A percentile compares a stretch with the other conserved stretches of the same genome.
Conservation (phyloP, 92 coral and sea anemone species). For the Actinernus sp. region DNA sequence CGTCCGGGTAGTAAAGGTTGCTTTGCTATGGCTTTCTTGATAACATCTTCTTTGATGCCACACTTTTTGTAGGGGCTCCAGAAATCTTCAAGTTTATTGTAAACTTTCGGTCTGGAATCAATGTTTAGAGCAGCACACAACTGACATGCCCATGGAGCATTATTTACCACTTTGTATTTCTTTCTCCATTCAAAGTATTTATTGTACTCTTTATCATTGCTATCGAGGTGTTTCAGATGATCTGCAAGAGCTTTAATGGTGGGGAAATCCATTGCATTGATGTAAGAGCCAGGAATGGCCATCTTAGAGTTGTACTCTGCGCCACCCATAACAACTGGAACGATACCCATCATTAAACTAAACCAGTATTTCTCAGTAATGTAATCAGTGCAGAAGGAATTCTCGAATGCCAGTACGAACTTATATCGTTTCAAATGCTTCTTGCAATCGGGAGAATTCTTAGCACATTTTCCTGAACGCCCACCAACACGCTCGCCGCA, state of each 20-base stretch:
- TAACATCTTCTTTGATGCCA: constrained; percentile 24
- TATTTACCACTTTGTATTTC: constrained; percentile 20
- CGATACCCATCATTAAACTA: constrained; percentile 25
- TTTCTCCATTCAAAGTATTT: constrained; percentile 65
- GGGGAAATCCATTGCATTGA: constrained; percentile 50
- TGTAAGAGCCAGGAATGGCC: constrained; percentile 69
- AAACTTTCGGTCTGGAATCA: constrained; percentile 16
- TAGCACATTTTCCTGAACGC: not conserved
- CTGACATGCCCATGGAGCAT: constrained; percentile 36
- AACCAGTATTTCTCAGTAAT: constrained; percentile 74
- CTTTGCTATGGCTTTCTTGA: constrained; percentile 19
- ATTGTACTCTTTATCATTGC: constrained; percentile 57
- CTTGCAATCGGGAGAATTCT: constrained; percentile 20
- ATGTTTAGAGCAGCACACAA: constrained; percentile 27
- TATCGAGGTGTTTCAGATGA: constrained; percentile 41
- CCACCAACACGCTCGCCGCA: constrained; percentile 18
- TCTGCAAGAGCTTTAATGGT: constrained; percentile 61
- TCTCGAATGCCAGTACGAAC: constrained; percentile 69
- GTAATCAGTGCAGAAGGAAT: constrained; percentile 61
- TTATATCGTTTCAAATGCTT: constrained; percentile 38
- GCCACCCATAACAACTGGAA: constrained; percentile 70
- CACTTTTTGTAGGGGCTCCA: constrained; percentile 55
- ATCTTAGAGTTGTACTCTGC: constrained; percentile 38
- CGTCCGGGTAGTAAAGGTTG: constrained; percentile 13
- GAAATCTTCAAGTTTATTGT: constrained; percentile 24